These are phyloP conservation scores for Agriopis marginaria DNA, from an alignment of 2,888 invertebrate species.

Conservation along the genomic window DNA sequence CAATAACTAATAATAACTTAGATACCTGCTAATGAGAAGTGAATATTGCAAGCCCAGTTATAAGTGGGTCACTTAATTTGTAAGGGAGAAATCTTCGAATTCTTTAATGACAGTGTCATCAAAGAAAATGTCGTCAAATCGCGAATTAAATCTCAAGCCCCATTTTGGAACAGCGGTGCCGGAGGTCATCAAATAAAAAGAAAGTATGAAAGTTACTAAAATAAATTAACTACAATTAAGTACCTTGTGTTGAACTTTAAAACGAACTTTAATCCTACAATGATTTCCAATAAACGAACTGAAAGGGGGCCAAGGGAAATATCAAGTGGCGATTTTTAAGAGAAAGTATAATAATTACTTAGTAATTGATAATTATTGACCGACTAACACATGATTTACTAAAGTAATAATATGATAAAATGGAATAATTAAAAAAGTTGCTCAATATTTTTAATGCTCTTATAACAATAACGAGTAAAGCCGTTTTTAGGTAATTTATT, in stretches of 20 bases:
- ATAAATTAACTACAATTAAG: slow-evolving; percentile 14
- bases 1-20: too few relatives aligned
- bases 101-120: neutral
- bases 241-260: slow-evolving; percentile 10
- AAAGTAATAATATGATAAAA: neutral
- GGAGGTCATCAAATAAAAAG: slow-evolving; percentile 26
- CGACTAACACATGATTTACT: neutral
- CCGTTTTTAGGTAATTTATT: too few relatives aligned
- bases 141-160: slow-evolving; percentile 14
- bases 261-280: slow-evolving; percentile 15
- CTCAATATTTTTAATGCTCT: too few relatives aligned
- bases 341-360: slow-evolving; percentile 6
- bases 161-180: slow-evolving; percentile 11
- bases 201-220: slow-evolving; percentile 29
- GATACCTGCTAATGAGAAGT: too few relatives aligned
- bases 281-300: neutral
- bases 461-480: too few relatives aligned
- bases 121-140: slow-evolving; percentile 6
- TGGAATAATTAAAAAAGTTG: neutral
- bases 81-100: neutral
- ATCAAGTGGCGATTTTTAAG: neutral
- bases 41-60: too few relatives aligned
- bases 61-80: neutral
- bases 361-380: slow-evolving; percentile 1
- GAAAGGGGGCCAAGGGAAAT: slow-evolving; percentile 16